Evolutionary conservation across 2,888 invertebrate genomes (phyloP).

Genomic region (Chloroclysta siterata): DNA sequence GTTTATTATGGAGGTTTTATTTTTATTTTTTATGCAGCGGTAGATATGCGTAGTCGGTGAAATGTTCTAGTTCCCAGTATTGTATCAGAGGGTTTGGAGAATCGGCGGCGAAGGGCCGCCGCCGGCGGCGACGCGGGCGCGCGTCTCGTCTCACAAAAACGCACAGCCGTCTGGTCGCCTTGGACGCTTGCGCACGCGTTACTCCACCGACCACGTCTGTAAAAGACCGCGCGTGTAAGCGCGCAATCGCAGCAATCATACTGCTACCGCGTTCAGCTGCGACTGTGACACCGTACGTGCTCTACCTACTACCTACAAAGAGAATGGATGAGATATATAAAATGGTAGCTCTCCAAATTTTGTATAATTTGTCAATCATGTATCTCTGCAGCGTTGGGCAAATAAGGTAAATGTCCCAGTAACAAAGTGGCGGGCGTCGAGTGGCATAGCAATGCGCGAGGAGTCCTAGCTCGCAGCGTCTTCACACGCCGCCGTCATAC

Average conservation of each 20-base stretch:
- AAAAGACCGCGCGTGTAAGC: slow-evolving; percentile 46
- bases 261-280: slow-evolving; percentile 38
- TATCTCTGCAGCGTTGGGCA: slow-evolving; percentile 50
- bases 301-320: slow-evolving; percentile 34
- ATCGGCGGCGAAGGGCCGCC: slow-evolving; percentile 61
- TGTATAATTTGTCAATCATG: slow-evolving; percentile 57
- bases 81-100: slow-evolving; percentile 67
- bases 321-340: slow-evolving; percentile 37
- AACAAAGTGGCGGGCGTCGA: slow-evolving; percentile 62
- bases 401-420: slow-evolving; percentile 72
- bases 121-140: slow-evolving; percentile 53
- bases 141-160: slow-evolving; percentile 79
- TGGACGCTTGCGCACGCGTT: slow-evolving; percentile 57
- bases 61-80: slow-evolving; percentile 77
- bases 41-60: slow-evolving; percentile 49
- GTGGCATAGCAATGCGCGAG: slow-evolving; percentile 72
- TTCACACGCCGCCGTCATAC: slow-evolving; percentile 77
- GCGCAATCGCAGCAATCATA: slow-evolving; percentile 45
- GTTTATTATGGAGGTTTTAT: slow-evolving; percentile 32
- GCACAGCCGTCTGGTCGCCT: slow-evolving; percentile 66
- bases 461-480: slow-evolving; percentile 53
- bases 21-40: slow-evolving; percentile 36
- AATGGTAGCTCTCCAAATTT: slow-evolving; percentile 44
- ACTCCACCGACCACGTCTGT: slow-evolving; percentile 47
- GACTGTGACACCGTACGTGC: slow-evolving; percentile 35